Base-by-base conservation (phyloP, 2,888 invertebrate genomes). In the Polydrusus cervinus region DNA sequence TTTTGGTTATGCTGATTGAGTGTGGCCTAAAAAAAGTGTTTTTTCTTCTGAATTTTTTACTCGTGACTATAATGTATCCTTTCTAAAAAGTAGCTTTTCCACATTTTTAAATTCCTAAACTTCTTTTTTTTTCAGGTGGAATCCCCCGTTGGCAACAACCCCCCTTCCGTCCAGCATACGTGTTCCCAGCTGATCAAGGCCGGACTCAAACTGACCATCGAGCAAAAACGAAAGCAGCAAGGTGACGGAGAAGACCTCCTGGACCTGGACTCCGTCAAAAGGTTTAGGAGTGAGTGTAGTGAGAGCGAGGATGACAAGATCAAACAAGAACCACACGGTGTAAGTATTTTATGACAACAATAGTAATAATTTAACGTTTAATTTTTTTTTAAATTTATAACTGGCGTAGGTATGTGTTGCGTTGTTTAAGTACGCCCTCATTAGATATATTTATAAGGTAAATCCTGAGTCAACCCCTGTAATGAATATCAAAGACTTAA, bases 161-260 rank as follows among this genome's bases (percentile, higher is more conserved):
- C 90, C 66, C 90, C 90, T 67, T 90, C 91, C 79, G 88, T 92
- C 71, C 91, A 91, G 80, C 92, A 95, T 90, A 96, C 95, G 81
- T 93, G 95, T 88, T 95, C 96, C 84, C 95, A 95, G 88, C 90
- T 97, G 81, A 96, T 97, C 88, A 97, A 97, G 89, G 96, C 92
- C 87, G 94, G 96, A 79, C 90, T 97, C 86, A 97, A 96, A 89
- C 89, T 96, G 84, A 94, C 96, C 84, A 94, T 97, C 86, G 95
- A 96, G 88, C 94, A 94, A 81, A 97, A 96, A 87, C 91, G 96
- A 85, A 93, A 94, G 88, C 90, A 86, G 69, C 93, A 93, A 82
- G 92, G 92, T 70, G 93, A 93, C 83, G 90, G 91, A 84, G 93
- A 90, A 81, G 89, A 89, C 77, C 84, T 87, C 69, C 80, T 87